phyloP scores from a whole-genome alignment of 2,113 vertebrate genomes.

The Nannospalax galili region DNA sequence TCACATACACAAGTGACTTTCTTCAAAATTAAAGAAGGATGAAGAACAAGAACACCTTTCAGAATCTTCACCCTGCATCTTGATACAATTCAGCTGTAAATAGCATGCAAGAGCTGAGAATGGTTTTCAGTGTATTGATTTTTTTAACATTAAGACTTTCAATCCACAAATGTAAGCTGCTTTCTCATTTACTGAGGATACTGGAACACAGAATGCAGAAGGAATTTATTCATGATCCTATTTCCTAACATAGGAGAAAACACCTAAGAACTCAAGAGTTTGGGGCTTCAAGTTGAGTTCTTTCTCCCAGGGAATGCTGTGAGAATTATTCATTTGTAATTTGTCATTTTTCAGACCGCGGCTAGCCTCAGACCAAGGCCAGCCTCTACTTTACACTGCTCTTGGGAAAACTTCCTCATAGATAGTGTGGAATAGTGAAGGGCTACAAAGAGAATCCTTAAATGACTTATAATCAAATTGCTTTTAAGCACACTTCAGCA shows the following conservation, averaged over 20 bases:
- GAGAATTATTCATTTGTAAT: background rate
- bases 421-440: background rate
- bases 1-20: too few relatives aligned
- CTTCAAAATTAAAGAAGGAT: background rate
- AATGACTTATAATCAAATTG: conserved; percentile 58
- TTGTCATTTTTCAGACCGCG: background rate
- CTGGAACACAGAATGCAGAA: background rate
- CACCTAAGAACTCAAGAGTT: background rate
- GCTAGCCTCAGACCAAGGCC: background rate
- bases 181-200: conserved; percentile 24
- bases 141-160: background rate
- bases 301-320: background rate
- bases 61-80: background rate
- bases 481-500: conserved; percentile 70
- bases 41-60: background rate
- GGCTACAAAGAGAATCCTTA: conserved; percentile 48
- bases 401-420: background rate
- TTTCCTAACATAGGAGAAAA: background rate
- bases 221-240: background rate
- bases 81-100: background rate
- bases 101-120: background rate
- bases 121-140: background rate
- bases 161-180: background rate
- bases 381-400: background rate
- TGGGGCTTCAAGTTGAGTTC: background rate